Conservation (phyloP, 2,113 vertebrate species). For the Halcyon senegalensis region DNA sequence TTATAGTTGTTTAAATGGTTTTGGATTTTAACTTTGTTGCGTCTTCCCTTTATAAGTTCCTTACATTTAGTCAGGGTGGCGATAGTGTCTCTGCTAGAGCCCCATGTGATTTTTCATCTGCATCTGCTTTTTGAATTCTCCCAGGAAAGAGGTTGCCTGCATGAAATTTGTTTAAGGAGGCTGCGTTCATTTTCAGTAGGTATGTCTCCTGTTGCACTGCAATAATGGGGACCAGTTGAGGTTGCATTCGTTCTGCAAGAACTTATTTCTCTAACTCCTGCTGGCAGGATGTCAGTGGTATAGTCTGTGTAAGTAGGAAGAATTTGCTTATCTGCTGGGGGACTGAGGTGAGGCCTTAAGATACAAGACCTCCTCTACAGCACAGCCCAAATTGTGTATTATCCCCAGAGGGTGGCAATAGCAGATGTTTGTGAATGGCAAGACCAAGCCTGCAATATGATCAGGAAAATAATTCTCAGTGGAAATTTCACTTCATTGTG, state of each 20-base stretch:
- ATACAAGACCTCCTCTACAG: not conserved
- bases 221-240: not conserved
- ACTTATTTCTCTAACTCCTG: not conserved
- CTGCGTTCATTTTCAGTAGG: not conserved
- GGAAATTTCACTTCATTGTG: constrained; percentile 54
- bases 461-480: constrained; percentile 43
- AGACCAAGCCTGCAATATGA: not conserved
- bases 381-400: not conserved
- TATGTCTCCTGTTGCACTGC: not conserved
- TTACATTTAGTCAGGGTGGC: constrained; percentile 30
- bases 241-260: not conserved
- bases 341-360: not conserved
- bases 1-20: constrained; percentile 57
- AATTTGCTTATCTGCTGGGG: not conserved
- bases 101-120: not conserved
- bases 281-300: not conserved
- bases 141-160: not conserved
- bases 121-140: not conserved
- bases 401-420: not conserved
- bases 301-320: not conserved
- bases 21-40: constrained; percentile 54
- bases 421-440: constrained; percentile 31
- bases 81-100: not conserved
- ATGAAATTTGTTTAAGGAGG: not conserved
- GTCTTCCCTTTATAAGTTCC: constrained; percentile 52